phyloP scores from a whole-genome alignment of 2,797 vertebrate species.

The Neopelma chrysocephalum region DNA sequence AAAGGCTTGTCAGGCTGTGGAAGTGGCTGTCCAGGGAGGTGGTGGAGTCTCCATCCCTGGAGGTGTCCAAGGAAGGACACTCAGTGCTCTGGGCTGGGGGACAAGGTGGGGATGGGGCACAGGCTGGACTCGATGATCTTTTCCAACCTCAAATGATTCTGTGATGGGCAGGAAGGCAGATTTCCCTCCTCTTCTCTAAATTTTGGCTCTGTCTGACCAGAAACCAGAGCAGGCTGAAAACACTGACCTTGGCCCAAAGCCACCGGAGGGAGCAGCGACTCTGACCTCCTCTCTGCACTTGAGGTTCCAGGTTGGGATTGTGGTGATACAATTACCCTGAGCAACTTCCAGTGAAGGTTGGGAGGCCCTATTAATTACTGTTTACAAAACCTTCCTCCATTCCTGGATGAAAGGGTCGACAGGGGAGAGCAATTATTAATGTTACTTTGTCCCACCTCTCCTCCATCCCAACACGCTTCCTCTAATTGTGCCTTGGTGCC shows the following conservation, averaged over 20 bases:
- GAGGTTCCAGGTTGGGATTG: constrained; percentile 4
- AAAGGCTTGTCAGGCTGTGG: neutral
- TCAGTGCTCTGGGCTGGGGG: neutral
- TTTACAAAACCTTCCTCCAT: constrained; percentile 17
- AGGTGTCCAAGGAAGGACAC: neutral
- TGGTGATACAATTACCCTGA: constrained; percentile 20
- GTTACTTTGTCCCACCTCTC: constrained; percentile 45
- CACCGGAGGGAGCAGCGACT: neutral
- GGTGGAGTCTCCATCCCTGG: neutral
- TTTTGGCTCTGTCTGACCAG: neutral
- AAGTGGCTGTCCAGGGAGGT: neutral
- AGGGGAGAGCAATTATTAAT: constrained; percentile 35
- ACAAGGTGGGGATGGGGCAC: no score
- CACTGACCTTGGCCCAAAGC: neutral
- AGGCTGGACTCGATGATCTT: neutral
- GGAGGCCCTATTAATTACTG: constrained; percentile 57
- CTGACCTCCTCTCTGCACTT: constrained; percentile 13
- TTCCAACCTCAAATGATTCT: neutral
- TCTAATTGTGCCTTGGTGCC: constrained; percentile 52
- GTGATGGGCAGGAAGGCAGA: neutral
- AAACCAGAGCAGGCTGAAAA: neutral
- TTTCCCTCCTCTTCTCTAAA: neutral
- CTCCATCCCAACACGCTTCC: constrained; percentile 36
- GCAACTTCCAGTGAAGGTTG: constrained; percentile 26
- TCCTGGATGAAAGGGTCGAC: constrained; percentile 51